Evolutionary conservation across 2,113 vertebrate genomes (phyloP).

Genomic region (Eudyptes chrysolophus): DNA sequence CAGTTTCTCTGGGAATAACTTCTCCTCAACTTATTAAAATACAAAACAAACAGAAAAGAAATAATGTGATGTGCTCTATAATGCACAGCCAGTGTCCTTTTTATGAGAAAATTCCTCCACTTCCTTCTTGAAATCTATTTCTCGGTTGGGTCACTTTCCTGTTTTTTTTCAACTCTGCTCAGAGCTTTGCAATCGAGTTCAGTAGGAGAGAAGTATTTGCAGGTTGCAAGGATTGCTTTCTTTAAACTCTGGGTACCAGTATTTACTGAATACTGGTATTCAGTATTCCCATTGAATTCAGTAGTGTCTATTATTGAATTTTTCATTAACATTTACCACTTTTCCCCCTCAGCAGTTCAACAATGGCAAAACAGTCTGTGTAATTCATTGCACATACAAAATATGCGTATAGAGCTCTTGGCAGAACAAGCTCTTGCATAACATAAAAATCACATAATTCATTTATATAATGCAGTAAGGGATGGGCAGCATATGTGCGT

Average conservation of each 20-base stretch:
- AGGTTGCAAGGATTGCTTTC: slow-evolving; percentile 2
- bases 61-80: background rate
- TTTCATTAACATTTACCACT: slow-evolving; percentile 45
- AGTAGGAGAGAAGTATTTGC: background rate
- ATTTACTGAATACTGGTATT: background rate
- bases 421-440: slow-evolving; percentile 39
- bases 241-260: background rate
- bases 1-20: background rate
- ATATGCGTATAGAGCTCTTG: background rate
- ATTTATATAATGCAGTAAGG: background rate
- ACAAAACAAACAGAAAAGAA: background rate
- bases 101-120: background rate
- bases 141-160: background rate
- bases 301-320: background rate
- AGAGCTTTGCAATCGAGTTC: background rate
- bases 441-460: slow-evolving; percentile 10
- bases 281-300: background rate
- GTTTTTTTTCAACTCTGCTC: background rate
- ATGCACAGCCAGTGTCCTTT: background rate
- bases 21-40: background rate
- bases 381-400: slow-evolving; percentile 36
- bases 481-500: background rate
- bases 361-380: background rate
- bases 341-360: background rate
- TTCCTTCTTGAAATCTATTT: background rate